Evolutionary conservation across 2,113 vertebrate genomes (phyloP), one percentile per base, ranked within the genome.

Genomic region (Vireo altiloquus): DNA sequence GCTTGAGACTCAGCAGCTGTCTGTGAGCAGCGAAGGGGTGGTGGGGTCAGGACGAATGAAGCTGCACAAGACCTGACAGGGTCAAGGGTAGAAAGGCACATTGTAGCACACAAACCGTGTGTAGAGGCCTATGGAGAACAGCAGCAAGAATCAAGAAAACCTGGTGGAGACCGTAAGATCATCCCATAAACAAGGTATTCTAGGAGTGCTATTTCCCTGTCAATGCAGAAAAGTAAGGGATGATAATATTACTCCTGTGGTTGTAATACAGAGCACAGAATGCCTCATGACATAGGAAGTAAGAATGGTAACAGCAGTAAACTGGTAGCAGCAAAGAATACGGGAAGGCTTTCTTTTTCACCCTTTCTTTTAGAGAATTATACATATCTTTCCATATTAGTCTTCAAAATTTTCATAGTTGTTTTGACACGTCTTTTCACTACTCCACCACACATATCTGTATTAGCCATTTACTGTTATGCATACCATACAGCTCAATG

Each of bases 291-390:
- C 11, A 16, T 9, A 12, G 17, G 20, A 68, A 50, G 5, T 15
- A 78, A 87, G 50, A 92, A 64, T 2, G 7, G 57, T 31, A 90
- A 80, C 2, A 9, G 17, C 35, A 50, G 42, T 10, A 70, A 88
- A 57, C 8, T 16, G 5, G 20, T 10, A 85, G 66, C 31, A 71
- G 21, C 0, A 14, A 84, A 71, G 14, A 76, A 31, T 39, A 11
- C 6, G 9, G 21, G 35, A 46, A 64, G 7, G 25, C 7, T 80
- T 90, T 75, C 24, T 68, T 60, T 69, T 69, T 53, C 1, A 56
- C 9, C 35, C 25, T 70, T 64, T 79, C 24, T 76, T 92, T 83
- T 49, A 68, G 72, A 94, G n/a, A 87, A 64, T 81, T 60, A 65
- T 50, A 50, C 9, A n/a, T 13, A 64, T 40, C 20, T 87, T 95